These are phyloP conservation scores for Remorina albescens DNA, from an alignment of 2,797 vertebrate species.

Conservation along the genomic window DNA sequence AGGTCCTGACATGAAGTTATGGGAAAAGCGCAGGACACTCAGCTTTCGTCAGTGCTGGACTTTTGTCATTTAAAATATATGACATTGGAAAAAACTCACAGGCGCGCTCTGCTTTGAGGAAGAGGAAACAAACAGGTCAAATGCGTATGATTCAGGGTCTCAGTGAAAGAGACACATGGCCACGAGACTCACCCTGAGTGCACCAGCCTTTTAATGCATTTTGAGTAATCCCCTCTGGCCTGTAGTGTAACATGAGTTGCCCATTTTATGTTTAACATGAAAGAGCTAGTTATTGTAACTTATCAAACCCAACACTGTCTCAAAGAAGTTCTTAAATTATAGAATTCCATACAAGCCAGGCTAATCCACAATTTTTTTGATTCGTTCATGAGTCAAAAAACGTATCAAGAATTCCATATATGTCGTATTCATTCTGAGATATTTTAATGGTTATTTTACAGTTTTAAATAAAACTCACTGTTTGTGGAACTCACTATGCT, in stretches of 20 bases:
- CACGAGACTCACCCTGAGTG: neutral
- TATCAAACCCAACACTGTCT: neutral
- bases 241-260: neutral
- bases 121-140: neutral
- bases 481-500: neutral
- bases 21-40: slow-evolving; percentile 2
- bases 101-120: neutral
- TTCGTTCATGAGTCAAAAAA: too few species aligned
- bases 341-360: neutral
- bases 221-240: neutral
- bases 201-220: neutral
- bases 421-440: neutral
- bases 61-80: neutral
- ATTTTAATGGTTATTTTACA: neutral
- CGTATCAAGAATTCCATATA: neutral
- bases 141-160: neutral
- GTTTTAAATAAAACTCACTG: neutral
- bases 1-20: slow-evolving; percentile 49
- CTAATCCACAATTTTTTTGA: neutral
- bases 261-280: neutral
- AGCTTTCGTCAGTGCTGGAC: neutral
- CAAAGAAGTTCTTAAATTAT: neutral
- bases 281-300: neutral
- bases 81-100: neutral
- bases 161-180: too few species aligned